Base-by-base conservation (phyloP, 2,113 vertebrate species). In the Sylvia atricapilla region DNA sequence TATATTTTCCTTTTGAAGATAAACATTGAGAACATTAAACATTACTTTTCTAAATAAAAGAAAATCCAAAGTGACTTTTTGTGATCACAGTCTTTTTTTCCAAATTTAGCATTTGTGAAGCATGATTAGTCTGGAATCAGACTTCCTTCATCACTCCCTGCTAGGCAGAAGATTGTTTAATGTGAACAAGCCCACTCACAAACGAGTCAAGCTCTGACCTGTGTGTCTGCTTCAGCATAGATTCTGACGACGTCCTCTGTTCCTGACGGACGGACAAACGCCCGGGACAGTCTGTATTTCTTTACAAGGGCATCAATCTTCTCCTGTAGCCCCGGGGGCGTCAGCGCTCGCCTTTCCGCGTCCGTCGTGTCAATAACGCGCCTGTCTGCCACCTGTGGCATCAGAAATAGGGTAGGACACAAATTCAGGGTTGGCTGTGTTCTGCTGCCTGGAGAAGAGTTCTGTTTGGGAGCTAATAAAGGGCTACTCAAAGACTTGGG, bases 231-330 rank as follows among this genome's bases (percentile, higher is more conserved):
- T 96, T 99, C 99, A 9, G 99, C 98, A 0, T 99, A 99, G 12
- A 99, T 98, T 72, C 99, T 96, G 16, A 99, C 98, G 0, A 99
- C 97, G 9, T 99, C 99, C 95, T 99, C 99, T 0, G 99, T 99
- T 25, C 99, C 99, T 2, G 99, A 99, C 0, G 99, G 99, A n/a
- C 99, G 98, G 18, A 99, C 99, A 24, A 99, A 99, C 0, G 99
- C 98, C 44, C 99, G 98, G 2, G 98, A 97, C 55, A 94, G 82
- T 47, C 11, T 97, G 96, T 99, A 98, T 55, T 98, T 98, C 97
- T 97, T 98, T 20, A 99, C 98, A 21, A 99, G 97, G 2, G 20
- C 80, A 85, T 99, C 96, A 3, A 99, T 98, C 58, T 97, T 95
- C 33, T 99, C 98, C 96, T 99, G 99, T 3, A 99, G 97, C 9